Percentiles rank a stretch among this genome's conserved stretches.
These are phyloP conservation scores for Nephrotoma guestfalica DNA, from an alignment of 2,888 invertebrate genomes.

Conservation along the genomic window DNA sequence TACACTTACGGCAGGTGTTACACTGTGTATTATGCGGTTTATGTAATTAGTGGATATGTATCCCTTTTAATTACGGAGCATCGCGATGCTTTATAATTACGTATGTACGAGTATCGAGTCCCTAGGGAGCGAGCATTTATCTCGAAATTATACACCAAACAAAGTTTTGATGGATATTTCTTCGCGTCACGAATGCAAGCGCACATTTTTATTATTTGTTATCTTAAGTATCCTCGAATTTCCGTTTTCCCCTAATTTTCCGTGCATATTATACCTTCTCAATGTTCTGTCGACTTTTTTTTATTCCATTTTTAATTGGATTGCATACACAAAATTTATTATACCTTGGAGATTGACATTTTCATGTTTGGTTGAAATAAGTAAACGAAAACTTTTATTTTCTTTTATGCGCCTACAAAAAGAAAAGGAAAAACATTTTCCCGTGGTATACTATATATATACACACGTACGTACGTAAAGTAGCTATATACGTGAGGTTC, in stretches of 20 bases:
- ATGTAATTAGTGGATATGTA: neutral
- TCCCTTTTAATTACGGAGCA: neutral
- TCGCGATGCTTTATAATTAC: neutral
- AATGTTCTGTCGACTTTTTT: neutral
- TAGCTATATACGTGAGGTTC: neutral
- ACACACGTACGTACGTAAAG: neutral
- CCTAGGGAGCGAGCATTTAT: neutral
- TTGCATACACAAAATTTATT: conserved; percentile 3
- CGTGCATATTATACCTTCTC: neutral
- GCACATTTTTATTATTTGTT: neutral
- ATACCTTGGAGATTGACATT: conserved; percentile 3
- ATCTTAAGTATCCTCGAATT: neutral
- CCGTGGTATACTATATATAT: neutral
- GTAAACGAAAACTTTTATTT: neutral
- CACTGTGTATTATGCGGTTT: neutral
- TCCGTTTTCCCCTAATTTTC: neutral
- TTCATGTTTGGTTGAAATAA: neutral
- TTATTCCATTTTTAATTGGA: neutral
- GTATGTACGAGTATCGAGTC: neutral
- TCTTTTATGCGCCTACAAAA: neutral
- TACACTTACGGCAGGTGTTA: neutral
- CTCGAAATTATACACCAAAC: neutral
- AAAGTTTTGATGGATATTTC: neutral
- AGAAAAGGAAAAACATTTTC: neutral
- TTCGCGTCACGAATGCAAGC: neutral